A percentile compares a stretch with the other conserved stretches of the same genome.
Evolutionary conservation across 2,888 invertebrate species (phyloP).

Genomic region (Leuctra nigra): DNA sequence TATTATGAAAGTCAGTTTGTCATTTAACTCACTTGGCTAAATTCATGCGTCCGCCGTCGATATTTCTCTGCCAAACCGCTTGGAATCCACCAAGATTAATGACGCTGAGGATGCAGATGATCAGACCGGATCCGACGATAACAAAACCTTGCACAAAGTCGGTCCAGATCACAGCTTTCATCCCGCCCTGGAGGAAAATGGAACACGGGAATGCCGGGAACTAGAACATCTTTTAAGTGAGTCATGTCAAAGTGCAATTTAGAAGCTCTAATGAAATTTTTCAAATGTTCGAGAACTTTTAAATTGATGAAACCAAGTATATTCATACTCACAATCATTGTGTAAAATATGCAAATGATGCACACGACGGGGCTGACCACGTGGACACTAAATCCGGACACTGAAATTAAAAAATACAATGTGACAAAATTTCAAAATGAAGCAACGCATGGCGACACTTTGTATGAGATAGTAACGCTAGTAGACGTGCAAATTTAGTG

Average conservation of each 20-base stretch:
- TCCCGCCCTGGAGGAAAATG: conserved; percentile 41
- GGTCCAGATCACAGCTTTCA: conserved; percentile 61
- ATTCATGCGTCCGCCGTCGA: conserved; percentile 49
- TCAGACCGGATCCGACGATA: conserved; percentile 46
- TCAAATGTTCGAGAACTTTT: not conserved
- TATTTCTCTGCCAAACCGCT: conserved; percentile 50
- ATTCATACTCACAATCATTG: conserved; percentile 39
- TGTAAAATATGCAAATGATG: conserved; percentile 44
- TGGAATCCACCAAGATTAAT: conserved; percentile 49
- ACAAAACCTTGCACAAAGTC: conserved; percentile 53
- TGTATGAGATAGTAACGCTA: too few species aligned
- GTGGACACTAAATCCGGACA: conserved; percentile 44
- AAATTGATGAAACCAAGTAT: too few species aligned
- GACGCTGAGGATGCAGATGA: conserved; percentile 52
- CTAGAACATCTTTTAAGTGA: not conserved
- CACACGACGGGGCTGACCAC: conserved; percentile 42
- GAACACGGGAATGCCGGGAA: too few species aligned
- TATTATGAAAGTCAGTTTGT: too few species aligned
- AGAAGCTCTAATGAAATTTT: not conserved
- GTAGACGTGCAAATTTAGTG: too few species aligned
- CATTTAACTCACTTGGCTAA: conserved; percentile 53
- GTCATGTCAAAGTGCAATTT: not conserved
- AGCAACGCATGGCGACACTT: too few species aligned
- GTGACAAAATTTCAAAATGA: too few species aligned
- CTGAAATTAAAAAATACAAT: conserved; percentile 34